Percentiles rank a stretch among this genome's conserved stretches.
phyloP scores from a whole-genome alignment of 2,113 vertebrate genomes.

The Micronisus gabar region DNA sequence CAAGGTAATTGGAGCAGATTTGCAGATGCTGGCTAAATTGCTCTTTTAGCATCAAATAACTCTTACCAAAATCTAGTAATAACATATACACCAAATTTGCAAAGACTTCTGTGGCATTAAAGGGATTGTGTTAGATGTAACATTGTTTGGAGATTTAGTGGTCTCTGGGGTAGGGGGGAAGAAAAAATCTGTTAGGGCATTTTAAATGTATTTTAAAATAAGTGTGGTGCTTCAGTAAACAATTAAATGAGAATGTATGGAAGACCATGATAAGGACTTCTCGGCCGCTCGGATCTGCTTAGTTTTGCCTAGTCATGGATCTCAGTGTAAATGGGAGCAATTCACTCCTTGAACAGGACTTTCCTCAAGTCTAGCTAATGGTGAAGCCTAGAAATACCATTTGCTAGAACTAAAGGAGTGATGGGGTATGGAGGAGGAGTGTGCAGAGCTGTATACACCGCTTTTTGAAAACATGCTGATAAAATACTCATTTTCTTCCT shows the following conservation, averaged over 20 bases:
- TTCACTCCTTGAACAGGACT: neutral
- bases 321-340: neutral
- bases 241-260: neutral
- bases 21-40: neutral
- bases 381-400: neutral
- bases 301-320: neutral
- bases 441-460: neutral
- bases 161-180: neutral
- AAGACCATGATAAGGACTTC: neutral
- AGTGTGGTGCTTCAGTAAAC: neutral
- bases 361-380: neutral
- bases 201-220: neutral
- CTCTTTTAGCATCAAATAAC: neutral
- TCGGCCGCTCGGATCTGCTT: neutral
- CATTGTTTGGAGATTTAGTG: neutral
- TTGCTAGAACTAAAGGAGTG: neutral
- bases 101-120: neutral
- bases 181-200: neutral
- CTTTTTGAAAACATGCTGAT: neutral
- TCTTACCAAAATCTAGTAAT: neutral
- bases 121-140: neutral
- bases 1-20: neutral
- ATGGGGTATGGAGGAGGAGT: accelerated
- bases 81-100: neutral
- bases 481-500: neutral